phyloP scores from a whole-genome alignment of 2,888 invertebrate species.

The Phyto melanocephala region DNA sequence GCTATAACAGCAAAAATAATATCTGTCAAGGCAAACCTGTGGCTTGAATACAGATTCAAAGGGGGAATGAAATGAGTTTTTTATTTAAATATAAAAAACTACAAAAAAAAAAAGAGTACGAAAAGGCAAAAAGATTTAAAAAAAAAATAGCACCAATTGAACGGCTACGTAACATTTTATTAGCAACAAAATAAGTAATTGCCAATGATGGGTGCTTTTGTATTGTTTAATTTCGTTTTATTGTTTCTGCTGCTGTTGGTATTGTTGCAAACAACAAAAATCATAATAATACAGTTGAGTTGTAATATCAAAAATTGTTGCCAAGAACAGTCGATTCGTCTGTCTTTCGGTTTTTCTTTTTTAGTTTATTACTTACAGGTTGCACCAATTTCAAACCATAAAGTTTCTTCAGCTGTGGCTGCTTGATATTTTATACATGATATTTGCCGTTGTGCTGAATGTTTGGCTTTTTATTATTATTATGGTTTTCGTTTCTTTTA shows the following conservation, averaged over 20 bases:
- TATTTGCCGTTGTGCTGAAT: constrained; percentile 11
- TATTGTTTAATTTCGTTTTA: constrained; percentile 41
- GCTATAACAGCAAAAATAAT: constrained; percentile 26
- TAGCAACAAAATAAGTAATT: constrained; percentile 57
- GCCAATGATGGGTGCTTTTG: constrained; percentile 35
- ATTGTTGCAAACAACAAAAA: constrained; percentile 18
- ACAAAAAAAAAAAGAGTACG: neutral
- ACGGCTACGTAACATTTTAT: constrained; percentile 52
- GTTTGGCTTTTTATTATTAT: constrained; percentile 25
- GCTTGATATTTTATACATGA: neutral
- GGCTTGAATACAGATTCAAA: neutral
- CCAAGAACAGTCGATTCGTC: neutral
- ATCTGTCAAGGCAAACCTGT: constrained; percentile 59
- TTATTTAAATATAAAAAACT: constrained; percentile 19
- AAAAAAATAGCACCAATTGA: constrained; percentile 4
- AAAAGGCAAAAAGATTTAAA: constrained; percentile 3
- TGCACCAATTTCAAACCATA: constrained; percentile 38
- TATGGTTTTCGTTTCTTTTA: constrained; percentile 20
- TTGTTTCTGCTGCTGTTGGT: neutral
- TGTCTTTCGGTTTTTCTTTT: constrained; percentile 19
- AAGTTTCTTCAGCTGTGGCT: constrained; percentile 8
- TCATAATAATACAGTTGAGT: constrained; percentile 38
- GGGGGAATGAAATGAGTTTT: constrained; percentile 15
- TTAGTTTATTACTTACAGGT: constrained; percentile 32
- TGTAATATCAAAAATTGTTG: constrained; percentile 14